A percentile compares a stretch with the other conserved stretches of the same genome.
Conservation (phyloP, 2,888 invertebrate genomes). For the Drosophila merina region DNA sequence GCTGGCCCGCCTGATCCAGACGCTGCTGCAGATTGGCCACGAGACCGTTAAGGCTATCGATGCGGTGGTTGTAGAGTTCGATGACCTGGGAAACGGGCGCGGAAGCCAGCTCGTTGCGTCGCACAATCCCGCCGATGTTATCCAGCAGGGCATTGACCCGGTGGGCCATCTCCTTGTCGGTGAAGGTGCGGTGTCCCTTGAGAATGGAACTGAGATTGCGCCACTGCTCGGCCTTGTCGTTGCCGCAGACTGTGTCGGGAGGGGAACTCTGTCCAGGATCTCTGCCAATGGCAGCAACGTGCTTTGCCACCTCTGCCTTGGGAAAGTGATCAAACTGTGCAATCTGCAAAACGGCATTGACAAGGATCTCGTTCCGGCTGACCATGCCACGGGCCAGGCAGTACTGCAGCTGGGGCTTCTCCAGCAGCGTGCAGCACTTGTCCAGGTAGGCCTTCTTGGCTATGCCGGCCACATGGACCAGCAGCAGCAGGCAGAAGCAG, state of each 20-base stretch:
- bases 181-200: constrained; percentile 77
- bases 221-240: constrained; percentile 71
- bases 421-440: constrained; percentile 78
- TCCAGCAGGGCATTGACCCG: constrained; percentile 79
- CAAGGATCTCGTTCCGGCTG: constrained; percentile 73
- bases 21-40: constrained; percentile 75
- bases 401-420: constrained; percentile 79
- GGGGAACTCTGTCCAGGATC: neutral
- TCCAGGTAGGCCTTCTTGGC: constrained; percentile 82
- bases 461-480: constrained; percentile 81
- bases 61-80: constrained; percentile 82
- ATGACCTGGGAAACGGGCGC: constrained; percentile 82
- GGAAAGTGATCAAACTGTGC: constrained; percentile 82
- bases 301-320: constrained; percentile 77
- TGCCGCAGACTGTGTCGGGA: constrained; percentile 5
- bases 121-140: constrained; percentile 70
- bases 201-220: constrained; percentile 81
- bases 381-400: constrained; percentile 81
- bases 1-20: constrained; percentile 77
- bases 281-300: constrained; percentile 63
- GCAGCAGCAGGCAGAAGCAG: constrained; percentile 75
- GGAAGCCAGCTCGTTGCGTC: constrained; percentile 79
- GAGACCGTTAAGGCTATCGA: constrained; percentile 75
- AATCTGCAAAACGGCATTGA: constrained; percentile 81
- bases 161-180: constrained; percentile 79